These are phyloP conservation scores for Mus spretus DNA, from an alignment of 2,797 vertebrate genomes.

Conservation along the genomic window DNA sequence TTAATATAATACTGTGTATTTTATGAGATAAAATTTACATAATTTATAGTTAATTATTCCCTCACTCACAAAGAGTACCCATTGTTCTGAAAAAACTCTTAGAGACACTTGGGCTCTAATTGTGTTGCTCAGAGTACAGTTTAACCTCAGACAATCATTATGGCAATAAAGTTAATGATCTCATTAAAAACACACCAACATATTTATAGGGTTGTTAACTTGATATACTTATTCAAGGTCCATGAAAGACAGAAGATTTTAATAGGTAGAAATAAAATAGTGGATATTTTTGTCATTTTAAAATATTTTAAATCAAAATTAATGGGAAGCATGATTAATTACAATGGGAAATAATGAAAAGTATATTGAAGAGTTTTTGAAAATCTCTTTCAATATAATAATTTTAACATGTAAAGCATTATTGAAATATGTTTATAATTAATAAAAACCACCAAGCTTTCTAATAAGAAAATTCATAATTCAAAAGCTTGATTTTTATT, in stretches of 20 bases:
- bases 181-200: constrained; percentile 75
- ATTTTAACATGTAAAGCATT: neutral
- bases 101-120: constrained; percentile 64
- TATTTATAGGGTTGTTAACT: constrained; percentile 74
- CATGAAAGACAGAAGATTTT: constrained; percentile 43
- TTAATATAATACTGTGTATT: neutral
- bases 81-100: constrained; percentile 12
- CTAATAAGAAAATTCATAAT: neutral
- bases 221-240: constrained; percentile 55
- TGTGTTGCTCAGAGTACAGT: constrained; percentile 74
- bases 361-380: neutral
- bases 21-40: neutral
- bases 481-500: neutral
- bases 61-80: neutral
- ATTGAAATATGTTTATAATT: constrained; percentile 9
- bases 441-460: neutral
- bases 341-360: constrained; percentile 19
- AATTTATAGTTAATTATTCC: constrained; percentile 2
- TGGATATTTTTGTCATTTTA: neutral
- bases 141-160: constrained; percentile 83
- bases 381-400: neutral
- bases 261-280: constrained; percentile 14
- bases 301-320: constrained; percentile 45
- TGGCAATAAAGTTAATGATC: constrained; percentile 85
- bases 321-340: constrained; percentile 11